Conservation (phyloP, 1,140 invertebrate genomes). For the Apis florea region DNA sequence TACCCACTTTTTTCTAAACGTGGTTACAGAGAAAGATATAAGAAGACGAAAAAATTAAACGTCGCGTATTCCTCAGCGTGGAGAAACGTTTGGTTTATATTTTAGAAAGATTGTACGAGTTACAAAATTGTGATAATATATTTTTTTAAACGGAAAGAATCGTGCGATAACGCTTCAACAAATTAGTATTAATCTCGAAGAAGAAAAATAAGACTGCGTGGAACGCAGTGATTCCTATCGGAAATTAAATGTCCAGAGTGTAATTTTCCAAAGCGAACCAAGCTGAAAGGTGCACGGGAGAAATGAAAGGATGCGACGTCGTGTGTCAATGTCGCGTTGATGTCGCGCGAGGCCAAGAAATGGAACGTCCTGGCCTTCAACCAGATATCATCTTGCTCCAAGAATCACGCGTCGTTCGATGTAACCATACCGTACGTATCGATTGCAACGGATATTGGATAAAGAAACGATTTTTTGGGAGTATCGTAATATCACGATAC, state of each 20-base stretch:
- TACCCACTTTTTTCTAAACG: not conserved
- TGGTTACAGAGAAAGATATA: too few relatives aligned
- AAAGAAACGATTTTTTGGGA: not conserved
- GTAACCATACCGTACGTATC: not conserved
- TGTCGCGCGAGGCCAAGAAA: not conserved
- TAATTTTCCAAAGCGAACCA: constrained; percentile 37
- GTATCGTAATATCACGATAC: too few relatives aligned
- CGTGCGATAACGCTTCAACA: not conserved
- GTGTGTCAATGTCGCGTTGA: not conserved
- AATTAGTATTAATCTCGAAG: constrained; percentile 4
- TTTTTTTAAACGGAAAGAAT: too few relatives aligned
- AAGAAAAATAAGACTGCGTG: not conserved
- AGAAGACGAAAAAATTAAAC: too few relatives aligned
- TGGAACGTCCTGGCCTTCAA: not conserved
- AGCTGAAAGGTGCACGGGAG: not conserved
- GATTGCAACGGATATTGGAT: not conserved
- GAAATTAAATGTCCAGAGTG: constrained; percentile 28
- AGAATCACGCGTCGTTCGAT: not conserved
- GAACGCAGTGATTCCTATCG: not conserved
- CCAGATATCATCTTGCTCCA: constrained; percentile 11
- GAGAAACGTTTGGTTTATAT: too few relatives aligned
- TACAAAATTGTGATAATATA: too few relatives aligned
- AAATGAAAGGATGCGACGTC: constrained; percentile 18
- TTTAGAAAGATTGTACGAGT: too few relatives aligned
- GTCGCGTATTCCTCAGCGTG: too few relatives aligned